Evolutionary conservation across 2,113 vertebrate species (phyloP), one percentile per base, ranked within the genome.

Genomic region (Brienomyrus brachyistius): DNA sequence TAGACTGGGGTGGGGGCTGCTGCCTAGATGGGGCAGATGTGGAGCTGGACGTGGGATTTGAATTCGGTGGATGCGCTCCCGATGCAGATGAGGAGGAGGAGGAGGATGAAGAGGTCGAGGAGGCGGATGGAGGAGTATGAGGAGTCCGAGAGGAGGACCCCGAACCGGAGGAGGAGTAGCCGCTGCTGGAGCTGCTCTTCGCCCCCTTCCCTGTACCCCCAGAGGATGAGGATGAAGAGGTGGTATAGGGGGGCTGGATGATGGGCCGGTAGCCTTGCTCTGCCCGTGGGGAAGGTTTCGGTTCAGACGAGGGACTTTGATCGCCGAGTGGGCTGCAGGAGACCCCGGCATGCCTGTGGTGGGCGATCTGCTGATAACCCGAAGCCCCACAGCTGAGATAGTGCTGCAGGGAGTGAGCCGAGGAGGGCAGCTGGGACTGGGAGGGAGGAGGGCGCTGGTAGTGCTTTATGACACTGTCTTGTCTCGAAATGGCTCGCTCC

Each of bases 391-490:
- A 98, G 93, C 98, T 98, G 90, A 98, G 95, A 92, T 98, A 98
- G 90, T 98, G 98, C 95, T 99, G 97, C 2, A 98, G 96, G 87
- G 97, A 96, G 89, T 97, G 98, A 17, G 97, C 95, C 1, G 96
- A 95, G 21, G 96, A 90, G 0, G 96, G 95, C 0, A 97, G 94
- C 0, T 97, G 96, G 0, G 97, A 93, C 91, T 98, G 97, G 0
- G 97, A 94, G 0, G 96, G 96, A 0, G 96, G 96, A 0, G 98
- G 97, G 3, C 98, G 95, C 92, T 99, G 98, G 95, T 98, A 99
- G 96, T 99, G 98, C 93, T 99, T 99, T 89, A 99, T 99, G 62
- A 99, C 98, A 0, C 97, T 98, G 95, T 99, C 98, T 93, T 98
- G 98, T 0, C 96, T 92, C 9, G 98, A 97, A 1, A 98, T 94